A percentile compares a stretch with the other conserved stretches of the same genome.
Evolutionary conservation across 2,113 vertebrate genomes (phyloP).

Genomic region (Paramisgurnus dabryanus): DNA sequence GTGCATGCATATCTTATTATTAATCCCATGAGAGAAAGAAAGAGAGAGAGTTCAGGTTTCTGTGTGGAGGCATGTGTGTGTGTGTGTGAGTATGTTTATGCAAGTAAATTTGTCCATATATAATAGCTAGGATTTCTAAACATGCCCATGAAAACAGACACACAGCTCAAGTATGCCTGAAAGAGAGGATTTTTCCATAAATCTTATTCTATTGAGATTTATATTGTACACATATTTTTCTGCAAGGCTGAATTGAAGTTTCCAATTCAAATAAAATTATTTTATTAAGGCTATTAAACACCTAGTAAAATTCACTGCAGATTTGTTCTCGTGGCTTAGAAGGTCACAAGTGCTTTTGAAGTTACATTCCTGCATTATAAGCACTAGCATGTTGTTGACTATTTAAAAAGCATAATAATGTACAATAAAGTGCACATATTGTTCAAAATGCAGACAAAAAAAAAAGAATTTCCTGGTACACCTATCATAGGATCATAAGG

Average conservation of each 20-base stretch:
- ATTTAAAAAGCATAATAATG: background rate
- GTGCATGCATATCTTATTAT: constrained; percentile 6
- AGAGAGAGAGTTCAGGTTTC: background rate
- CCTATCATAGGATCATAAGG: background rate
- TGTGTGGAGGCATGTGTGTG: no score
- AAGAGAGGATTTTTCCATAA: background rate
- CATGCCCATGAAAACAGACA: constrained; percentile 17
- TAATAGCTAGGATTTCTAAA: background rate
- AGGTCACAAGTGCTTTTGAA: background rate
- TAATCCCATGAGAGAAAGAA: background rate
- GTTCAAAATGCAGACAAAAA: background rate
- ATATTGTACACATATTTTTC: background rate
- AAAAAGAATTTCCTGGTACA: background rate
- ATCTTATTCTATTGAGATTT: background rate
- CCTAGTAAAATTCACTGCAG: background rate
- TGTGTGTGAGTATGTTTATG: background rate
- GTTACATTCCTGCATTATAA: background rate
- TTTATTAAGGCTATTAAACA: no score
- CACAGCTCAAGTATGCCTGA: constrained; percentile 5
- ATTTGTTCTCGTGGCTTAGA: background rate
- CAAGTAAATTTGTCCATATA: background rate
- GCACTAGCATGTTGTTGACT: no score
- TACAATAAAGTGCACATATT: background rate
- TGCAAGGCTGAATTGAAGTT: no score
- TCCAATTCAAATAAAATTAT: no score